Evolutionary conservation across 2,797 vertebrate genomes (phyloP).

Genomic region (Eleutherodactylus coqui): DNA sequence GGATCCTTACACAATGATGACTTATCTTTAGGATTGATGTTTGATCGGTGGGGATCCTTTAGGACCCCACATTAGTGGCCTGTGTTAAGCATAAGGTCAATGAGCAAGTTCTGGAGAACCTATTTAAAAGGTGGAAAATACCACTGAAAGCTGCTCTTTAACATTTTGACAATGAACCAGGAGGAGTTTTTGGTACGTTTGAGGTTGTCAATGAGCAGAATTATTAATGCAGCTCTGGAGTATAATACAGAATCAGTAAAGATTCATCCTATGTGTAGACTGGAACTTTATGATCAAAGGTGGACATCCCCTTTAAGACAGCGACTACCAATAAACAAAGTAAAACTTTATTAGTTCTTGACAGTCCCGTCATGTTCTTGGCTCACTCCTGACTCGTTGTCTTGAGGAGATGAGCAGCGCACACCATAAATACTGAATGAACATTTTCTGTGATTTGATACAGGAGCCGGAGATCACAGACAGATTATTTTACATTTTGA

Average conservation of each 20-base stretch:
- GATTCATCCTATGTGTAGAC: not conserved
- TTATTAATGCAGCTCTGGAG: not conserved
- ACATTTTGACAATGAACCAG: not conserved
- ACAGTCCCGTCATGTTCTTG: not conserved
- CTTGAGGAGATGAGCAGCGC: not conserved
- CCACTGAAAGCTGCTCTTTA: too few relatives aligned
- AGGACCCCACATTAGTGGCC: too few relatives aligned
- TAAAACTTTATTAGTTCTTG: not conserved
- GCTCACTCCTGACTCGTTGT: not conserved
- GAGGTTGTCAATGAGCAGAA: not conserved
- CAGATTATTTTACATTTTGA: slow-evolving; percentile 20
- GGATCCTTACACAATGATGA: too few relatives aligned
- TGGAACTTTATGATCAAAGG: not conserved
- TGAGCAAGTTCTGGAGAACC: too few relatives aligned
- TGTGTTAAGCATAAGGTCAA: too few relatives aligned
- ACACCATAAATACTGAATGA: slow-evolving; percentile 18
- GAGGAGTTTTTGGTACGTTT: not conserved
- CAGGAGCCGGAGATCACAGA: slow-evolving; percentile 13
- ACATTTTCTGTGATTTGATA: not conserved
- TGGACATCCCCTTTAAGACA: not conserved
- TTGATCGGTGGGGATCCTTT: too few relatives aligned
- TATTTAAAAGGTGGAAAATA: too few relatives aligned
- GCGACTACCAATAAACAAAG: not conserved
- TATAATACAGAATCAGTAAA: not conserved
- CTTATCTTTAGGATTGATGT: too few relatives aligned